Percentiles rank a stretch among this genome's conserved stretches.
phyloP scores from a whole-genome alignment of 2,113 vertebrate genomes.

The Thomomys bottae region DNA sequence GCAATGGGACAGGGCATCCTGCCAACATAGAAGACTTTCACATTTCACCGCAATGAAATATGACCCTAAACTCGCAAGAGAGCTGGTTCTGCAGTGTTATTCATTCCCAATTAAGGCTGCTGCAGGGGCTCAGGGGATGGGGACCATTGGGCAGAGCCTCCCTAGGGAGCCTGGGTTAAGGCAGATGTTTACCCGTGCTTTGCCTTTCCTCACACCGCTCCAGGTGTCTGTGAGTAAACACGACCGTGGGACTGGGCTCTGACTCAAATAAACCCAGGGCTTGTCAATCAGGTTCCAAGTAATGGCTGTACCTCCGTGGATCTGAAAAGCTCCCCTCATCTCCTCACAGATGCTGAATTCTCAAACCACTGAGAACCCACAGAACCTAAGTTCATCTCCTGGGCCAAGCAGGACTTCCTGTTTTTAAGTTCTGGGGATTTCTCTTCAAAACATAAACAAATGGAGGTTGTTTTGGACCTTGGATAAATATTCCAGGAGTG shows the following conservation, averaged over 20 bases:
- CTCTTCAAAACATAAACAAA: constrained; percentile 62
- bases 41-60: background rate
- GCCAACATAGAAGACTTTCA: background rate
- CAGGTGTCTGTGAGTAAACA: background rate
- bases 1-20: background rate
- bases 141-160: background rate
- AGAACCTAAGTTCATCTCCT: background rate
- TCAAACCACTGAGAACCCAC: background rate
- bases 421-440: constrained; percentile 58
- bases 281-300: rapidly evolving
- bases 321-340: background rate
- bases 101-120: background rate
- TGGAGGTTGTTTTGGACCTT: constrained; percentile 34
- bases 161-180: too few relatives aligned
- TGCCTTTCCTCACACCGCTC: background rate
- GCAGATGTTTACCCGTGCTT: background rate
- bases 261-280: background rate
- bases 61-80: background rate
- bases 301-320: background rate
- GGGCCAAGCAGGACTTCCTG: constrained; percentile 49
- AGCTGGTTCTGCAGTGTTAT: background rate
- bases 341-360: background rate
- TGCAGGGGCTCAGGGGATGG: too few relatives aligned
- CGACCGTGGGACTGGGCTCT: background rate
- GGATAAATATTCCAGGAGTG: constrained; percentile 57